Base-by-base conservation (phyloP, 1,140 invertebrate genomes). In the Macrobrachium nipponense region DNA sequence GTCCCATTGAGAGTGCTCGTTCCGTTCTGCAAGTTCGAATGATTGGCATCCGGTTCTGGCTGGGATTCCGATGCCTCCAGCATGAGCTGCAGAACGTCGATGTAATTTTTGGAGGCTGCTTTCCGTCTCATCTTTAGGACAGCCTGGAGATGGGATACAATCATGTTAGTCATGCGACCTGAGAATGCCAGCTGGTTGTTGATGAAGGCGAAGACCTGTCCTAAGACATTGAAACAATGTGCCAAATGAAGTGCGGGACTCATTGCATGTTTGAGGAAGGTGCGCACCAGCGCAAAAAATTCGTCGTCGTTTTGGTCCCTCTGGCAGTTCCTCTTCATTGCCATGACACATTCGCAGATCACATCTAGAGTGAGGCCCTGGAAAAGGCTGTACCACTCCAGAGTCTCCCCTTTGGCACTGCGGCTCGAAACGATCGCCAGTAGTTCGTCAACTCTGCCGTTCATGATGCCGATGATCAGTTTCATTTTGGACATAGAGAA, bases 401-500 rank as follows among this genome's bases (percentile, higher is more conserved):
- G 86, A 4, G 85, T 73, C 43, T 90, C 88, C 20, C 81, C 82
- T 51, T 44, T 18, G 68, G 88, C 36, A 27, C 36, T 23, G 44
- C 75, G 20, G 23, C 83, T 68, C 12, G 73, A 86, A 0, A 92
- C 20, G 8, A 90, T 88, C 5, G 88, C 73, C 27, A 91, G 59
- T 15, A 91, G 76, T 5, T 88, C 87, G 68, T 90, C 88, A 12
- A 92, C 89, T 51, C 89, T 91, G 14, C 89, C 68, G 60, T 91
- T 89, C 72, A 92, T 91, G 14, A 91, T 89, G 6, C 89, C 85
- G n/a, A 87, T 87, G 90, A 92, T 90, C 17, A 89, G 90, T 89
- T 91, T 92, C 89, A 94, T 90, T 89, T 93, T 94, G 20, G 90
- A 83, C 14, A 91, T 90, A 58, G 92, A 92, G 88, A 93, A 93